Percentiles rank a stretch among this genome's conserved stretches.
Evolutionary conservation across 2,797 vertebrate genomes (phyloP).

Genomic region (Centroberyx gerrardi): DNA sequence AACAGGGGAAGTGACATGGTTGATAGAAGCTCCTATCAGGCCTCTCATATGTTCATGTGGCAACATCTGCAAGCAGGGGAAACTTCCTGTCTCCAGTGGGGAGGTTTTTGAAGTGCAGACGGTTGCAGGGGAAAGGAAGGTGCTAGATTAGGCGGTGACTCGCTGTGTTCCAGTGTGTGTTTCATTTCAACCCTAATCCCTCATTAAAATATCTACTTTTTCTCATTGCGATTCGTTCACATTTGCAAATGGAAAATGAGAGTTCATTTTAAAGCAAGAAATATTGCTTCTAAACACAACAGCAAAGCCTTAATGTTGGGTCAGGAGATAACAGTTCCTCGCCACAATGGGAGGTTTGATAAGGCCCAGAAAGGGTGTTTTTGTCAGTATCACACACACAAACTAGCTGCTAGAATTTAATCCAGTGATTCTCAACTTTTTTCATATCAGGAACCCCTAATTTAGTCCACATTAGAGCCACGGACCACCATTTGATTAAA

Average conservation of each 20-base stretch:
- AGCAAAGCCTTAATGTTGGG: slow-evolving; percentile 16
- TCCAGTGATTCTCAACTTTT: background rate
- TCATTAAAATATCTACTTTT: background rate
- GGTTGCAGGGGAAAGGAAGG: slow-evolving; percentile 39
- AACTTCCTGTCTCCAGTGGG: slow-evolving; percentile 68
- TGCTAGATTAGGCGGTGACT: slow-evolving; percentile 10
- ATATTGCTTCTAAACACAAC: background rate
- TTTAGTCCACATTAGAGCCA: no score
- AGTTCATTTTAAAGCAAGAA: background rate
- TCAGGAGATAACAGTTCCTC: slow-evolving; percentile 28
- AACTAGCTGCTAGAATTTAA: slow-evolving; percentile 24
- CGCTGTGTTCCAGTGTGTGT: background rate
- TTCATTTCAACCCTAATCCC: background rate
- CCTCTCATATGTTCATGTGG: slow-evolving; percentile 66
- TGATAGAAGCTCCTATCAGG: slow-evolving; percentile 73
- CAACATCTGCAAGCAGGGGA: slow-evolving; percentile 54
- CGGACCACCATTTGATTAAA: no score
- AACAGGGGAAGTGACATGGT: slow-evolving; percentile 72
- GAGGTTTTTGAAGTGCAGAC: slow-evolving; percentile 40
- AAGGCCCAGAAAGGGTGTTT: slow-evolving; percentile 32
- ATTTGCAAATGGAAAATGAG: slow-evolving; percentile 5
- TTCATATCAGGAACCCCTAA: no score
- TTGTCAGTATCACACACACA: slow-evolving; percentile 21
- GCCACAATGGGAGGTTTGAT: slow-evolving; percentile 43
- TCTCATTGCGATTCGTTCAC: background rate